phyloP scores from a whole-genome alignment of 1,140 invertebrate genomes.

The Drosophila mayri region DNA sequence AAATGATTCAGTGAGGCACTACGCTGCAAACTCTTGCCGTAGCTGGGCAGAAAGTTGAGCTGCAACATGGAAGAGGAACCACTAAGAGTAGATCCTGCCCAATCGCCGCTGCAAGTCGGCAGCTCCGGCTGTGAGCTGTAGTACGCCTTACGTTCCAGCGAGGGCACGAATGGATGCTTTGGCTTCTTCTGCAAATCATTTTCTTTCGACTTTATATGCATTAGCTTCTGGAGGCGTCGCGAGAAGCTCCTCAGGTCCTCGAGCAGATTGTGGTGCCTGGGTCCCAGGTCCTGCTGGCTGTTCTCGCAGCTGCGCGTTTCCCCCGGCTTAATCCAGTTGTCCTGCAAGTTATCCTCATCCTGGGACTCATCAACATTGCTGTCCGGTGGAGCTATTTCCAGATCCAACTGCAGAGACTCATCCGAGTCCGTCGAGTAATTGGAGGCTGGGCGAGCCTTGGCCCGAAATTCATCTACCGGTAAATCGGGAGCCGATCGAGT shows the following conservation, averaged over 20 bases:
- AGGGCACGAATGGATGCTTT: slow-evolving; percentile 32
- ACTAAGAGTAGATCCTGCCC: slow-evolving; percentile 24
- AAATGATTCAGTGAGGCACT: slow-evolving; percentile 45
- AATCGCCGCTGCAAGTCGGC: slow-evolving; percentile 49
- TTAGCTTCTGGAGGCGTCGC: slow-evolving; percentile 64
- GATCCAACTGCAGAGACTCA: slow-evolving; percentile 55
- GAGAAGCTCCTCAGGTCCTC: slow-evolving; percentile 73
- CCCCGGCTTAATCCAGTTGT: slow-evolving; percentile 81
- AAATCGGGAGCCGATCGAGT: slow-evolving; percentile 59
- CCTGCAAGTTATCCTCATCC: slow-evolving; percentile 59
- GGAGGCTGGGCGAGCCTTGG: slow-evolving; percentile 30
- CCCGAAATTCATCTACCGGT: slow-evolving; percentile 42
- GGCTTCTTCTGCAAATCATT: slow-evolving; percentile 4
- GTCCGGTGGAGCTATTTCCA: slow-evolving; percentile 34
- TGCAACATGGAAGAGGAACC: slow-evolving; percentile 66
- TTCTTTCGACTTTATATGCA: slow-evolving; percentile 50
- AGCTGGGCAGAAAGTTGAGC: slow-evolving; percentile 61
- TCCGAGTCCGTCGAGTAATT: slow-evolving; percentile 64
- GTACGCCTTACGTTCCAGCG: slow-evolving; percentile 64
- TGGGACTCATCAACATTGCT: slow-evolving; percentile 53
- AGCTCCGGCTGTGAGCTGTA: slow-evolving; percentile 78
- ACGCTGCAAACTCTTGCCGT: slow-evolving; percentile 37
- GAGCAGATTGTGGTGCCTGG: slow-evolving; percentile 66
- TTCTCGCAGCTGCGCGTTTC: slow-evolving; percentile 71
- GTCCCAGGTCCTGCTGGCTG: slow-evolving; percentile 53